These are phyloP conservation scores for Drosophila nr. perissopoda DNA, from an alignment of 2,888 invertebrate genomes.

Conservation along the genomic window DNA sequence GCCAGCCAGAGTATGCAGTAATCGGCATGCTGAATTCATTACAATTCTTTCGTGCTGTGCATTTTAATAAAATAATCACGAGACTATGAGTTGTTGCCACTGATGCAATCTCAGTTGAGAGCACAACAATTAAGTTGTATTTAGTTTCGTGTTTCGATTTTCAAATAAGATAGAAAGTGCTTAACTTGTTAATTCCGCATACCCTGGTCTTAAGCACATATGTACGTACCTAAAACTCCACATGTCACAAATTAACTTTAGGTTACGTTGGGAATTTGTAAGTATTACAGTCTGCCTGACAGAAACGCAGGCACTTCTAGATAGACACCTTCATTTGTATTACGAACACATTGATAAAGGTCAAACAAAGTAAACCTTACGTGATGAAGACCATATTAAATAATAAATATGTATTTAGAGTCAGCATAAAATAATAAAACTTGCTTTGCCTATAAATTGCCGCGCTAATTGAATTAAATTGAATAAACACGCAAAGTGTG, in stretches of 20 bases:
- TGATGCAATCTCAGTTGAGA: slow-evolving; percentile 1
- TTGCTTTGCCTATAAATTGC: neutral
- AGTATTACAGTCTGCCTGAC: neutral
- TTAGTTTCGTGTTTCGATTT: neutral
- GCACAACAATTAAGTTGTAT: neutral
- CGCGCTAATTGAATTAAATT: slow-evolving; percentile 20
- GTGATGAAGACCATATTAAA: neutral
- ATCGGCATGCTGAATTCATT: neutral
- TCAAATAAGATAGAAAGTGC: neutral
- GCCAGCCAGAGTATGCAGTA: neutral
- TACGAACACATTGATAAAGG: neutral
- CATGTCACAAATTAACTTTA: neutral
- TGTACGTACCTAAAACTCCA: neutral
- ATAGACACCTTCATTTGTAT: neutral
- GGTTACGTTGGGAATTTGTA: neutral
- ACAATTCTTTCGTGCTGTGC: neutral
- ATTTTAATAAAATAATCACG: neutral
- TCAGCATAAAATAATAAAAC: neutral
- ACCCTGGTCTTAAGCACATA: neutral
- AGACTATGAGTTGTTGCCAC: neutral
- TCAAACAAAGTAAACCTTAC: neutral
- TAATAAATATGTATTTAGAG: neutral
- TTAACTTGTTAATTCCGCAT: neutral
- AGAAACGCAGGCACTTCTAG: neutral
- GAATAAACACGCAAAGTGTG: neutral